These are phyloP conservation scores for Catagonus wagneri DNA, from an alignment of 2,113 vertebrate genomes.

Conservation along the genomic window DNA sequence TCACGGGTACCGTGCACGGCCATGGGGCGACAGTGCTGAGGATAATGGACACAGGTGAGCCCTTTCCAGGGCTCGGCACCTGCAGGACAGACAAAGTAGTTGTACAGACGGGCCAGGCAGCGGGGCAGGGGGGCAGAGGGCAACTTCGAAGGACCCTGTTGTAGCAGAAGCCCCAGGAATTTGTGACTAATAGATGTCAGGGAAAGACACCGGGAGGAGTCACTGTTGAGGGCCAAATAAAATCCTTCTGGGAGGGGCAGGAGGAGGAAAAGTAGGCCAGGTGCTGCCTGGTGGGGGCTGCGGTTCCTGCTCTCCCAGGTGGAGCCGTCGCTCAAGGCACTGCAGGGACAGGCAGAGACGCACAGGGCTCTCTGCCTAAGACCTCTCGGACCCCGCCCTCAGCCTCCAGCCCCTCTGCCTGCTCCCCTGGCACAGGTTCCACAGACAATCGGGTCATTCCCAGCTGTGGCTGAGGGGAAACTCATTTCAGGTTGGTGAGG, in stretches of 20 bases:
- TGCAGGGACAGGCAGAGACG: background rate
- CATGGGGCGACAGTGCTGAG: background rate
- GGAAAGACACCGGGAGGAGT: background rate
- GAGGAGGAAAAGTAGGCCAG: constrained; percentile 23
- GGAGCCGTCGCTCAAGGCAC: background rate
- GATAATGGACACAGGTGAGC: background rate
- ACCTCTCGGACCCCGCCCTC: background rate
- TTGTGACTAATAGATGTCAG: constrained; percentile 43
- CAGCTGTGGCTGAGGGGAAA: background rate
- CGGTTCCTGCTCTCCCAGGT: constrained; percentile 24
- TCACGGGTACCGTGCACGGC: rapidly evolving
- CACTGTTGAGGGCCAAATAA: background rate
- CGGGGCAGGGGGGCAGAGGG: background rate
- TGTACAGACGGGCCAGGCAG: background rate
- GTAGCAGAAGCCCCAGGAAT: constrained; percentile 6
- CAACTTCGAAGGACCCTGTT: background rate
- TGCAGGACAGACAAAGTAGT: background rate
- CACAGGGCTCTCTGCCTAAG: background rate
- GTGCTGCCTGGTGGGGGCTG: background rate
- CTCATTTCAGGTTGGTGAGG: background rate
- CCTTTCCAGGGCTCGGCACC: background rate
- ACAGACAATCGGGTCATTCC: background rate
- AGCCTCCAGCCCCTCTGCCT: background rate
- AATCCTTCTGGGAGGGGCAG: constrained; percentile 39
- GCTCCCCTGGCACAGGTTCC: background rate